phyloP scores from a whole-genome alignment of 2,888 invertebrate species.

The Dryocosmus kuriphilus region DNA sequence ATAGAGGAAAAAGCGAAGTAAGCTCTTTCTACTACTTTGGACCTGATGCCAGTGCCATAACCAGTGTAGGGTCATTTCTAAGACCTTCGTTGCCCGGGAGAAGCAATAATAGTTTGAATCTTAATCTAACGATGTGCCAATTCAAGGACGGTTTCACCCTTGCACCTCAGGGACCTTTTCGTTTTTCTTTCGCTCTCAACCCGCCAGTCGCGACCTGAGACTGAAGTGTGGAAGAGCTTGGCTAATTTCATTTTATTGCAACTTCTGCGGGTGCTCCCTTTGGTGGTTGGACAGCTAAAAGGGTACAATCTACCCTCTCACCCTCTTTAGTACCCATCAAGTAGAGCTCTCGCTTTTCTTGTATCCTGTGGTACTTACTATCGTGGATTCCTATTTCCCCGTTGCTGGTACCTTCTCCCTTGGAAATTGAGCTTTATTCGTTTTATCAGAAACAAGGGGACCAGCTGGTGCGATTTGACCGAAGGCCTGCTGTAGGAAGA shows the following conservation, averaged over 20 bases:
- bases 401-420: constrained; percentile 28
- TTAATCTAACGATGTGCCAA: constrained; percentile 70
- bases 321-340: constrained; percentile 5
- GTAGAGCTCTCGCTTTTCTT: constrained; percentile 28
- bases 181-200: constrained; percentile 51
- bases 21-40: constrained; percentile 19
- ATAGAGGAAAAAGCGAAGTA: constrained; percentile 10
- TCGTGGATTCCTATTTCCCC: constrained; percentile 27
- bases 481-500: constrained; percentile 10
- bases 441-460: constrained; percentile 52
- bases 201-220: constrained; percentile 50
- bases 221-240: constrained; percentile 56
- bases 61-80: constrained; percentile 23
- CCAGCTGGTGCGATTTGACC: constrained; percentile 42
- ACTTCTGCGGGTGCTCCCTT: constrained; percentile 54
- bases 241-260: constrained; percentile 68
- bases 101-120: constrained; percentile 64
- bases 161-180: constrained; percentile 56
- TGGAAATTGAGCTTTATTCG: constrained; percentile 54
- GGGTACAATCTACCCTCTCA: constrained; percentile 41
- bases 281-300: constrained; percentile 49
- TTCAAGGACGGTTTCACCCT: constrained; percentile 64
- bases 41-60: background rate
- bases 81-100: constrained; percentile 27
- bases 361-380: constrained; percentile 43